Evolutionary conservation across 1,140 invertebrate genomes (phyloP).

Genomic region (Drosophila tani): DNA sequence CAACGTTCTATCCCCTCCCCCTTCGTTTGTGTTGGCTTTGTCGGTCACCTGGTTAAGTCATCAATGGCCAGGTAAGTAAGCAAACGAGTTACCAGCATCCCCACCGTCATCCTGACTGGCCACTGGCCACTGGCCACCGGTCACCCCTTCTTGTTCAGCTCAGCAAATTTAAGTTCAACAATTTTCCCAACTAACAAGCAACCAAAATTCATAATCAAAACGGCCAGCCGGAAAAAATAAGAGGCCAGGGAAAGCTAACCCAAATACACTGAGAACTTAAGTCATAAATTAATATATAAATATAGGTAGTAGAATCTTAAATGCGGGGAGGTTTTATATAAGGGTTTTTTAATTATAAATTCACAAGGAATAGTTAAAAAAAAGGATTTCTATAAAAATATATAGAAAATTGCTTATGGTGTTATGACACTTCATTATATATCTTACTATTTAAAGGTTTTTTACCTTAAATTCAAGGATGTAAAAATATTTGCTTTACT

Average conservation of each 20-base stretch:
- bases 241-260: neutral
- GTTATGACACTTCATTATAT: too few relatives aligned
- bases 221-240: constrained; percentile 21
- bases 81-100: constrained; percentile 16
- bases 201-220: constrained; percentile 52
- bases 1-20: constrained; percentile 14
- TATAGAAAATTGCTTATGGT: too few relatives aligned
- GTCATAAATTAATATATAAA: neutral
- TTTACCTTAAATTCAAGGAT: too few relatives aligned
- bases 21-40: constrained; percentile 46
- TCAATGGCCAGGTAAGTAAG: constrained; percentile 51
- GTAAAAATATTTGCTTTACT: too few relatives aligned
- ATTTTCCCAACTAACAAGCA: constrained; percentile 60
- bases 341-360: neutral
- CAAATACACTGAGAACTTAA: neutral
- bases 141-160: constrained; percentile 7
- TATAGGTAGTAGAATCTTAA: neutral
- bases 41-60: constrained; percentile 64
- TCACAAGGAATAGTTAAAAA: neutral
- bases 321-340: neutral
- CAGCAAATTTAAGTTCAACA: constrained; percentile 61
- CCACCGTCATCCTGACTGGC: neutral
- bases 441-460: too few relatives aligned
- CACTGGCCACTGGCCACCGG: neutral
- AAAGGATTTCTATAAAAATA: too few relatives aligned